Conservation (phyloP, 2,888 invertebrate genomes). For the Plagodis pulveraria region DNA sequence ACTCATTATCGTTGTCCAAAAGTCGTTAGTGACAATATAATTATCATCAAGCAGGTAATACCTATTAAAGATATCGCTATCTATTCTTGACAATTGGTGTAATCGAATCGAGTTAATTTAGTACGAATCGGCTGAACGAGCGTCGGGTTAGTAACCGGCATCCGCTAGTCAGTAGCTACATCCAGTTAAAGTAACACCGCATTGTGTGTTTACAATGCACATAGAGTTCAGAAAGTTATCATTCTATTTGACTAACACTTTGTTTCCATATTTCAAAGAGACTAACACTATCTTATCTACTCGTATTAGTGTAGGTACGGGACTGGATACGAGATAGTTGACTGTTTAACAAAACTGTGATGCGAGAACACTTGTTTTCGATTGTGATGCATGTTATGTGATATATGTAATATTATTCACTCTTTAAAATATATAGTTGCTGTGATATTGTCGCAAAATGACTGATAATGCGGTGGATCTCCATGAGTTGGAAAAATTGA, state of each 20-base stretch:
- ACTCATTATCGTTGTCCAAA: no score
- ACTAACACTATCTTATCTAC: constrained; percentile 69
- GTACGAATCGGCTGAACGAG: background rate
- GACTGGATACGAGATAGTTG: constrained; percentile 55
- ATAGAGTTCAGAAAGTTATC: constrained; percentile 51
- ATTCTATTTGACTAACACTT: constrained; percentile 56
- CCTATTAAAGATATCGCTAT: constrained; percentile 40
- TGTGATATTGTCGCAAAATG: constrained; percentile 49
- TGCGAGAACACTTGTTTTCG: constrained; percentile 46
- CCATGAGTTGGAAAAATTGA: constrained; percentile 71
- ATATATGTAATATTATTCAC: constrained; percentile 23
- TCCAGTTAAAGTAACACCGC: constrained; percentile 39
- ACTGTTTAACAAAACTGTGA: constrained; percentile 50
- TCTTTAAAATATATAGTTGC: constrained; percentile 25
- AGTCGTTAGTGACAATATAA: background rate
- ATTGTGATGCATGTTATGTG: constrained; percentile 41
- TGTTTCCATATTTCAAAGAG: constrained; percentile 68
- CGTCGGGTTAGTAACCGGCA: constrained; percentile 32
- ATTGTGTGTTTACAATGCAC: constrained; percentile 48
- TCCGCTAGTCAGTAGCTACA: constrained; percentile 44
- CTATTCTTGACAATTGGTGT: constrained; percentile 14
- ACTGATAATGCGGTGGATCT: constrained; percentile 65
- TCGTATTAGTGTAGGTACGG: constrained; percentile 62
- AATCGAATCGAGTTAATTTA: constrained; percentile 7
- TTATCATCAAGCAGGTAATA: constrained; percentile 3